Conservation (phyloP, 2,797 vertebrate genomes). For the Myiothlypis coronata region DNA sequence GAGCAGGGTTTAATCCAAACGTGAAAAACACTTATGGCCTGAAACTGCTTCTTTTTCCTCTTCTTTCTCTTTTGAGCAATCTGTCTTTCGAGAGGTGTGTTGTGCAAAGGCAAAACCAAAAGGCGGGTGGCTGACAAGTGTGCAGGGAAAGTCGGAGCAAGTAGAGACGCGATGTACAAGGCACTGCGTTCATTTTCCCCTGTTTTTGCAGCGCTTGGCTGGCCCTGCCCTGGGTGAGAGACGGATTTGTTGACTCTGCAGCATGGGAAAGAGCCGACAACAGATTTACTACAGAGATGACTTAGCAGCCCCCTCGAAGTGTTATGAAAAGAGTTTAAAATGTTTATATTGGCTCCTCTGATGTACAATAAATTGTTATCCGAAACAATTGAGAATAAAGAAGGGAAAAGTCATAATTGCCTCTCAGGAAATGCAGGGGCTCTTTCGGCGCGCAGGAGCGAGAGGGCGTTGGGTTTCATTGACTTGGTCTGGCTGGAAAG, state of each 20-base stretch:
- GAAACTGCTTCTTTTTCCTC: background rate
- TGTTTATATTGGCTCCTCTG: constrained; percentile 62
- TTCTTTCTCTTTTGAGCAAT: background rate
- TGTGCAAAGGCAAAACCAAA: background rate
- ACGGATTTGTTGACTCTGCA: constrained; percentile 62
- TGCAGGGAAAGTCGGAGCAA: background rate
- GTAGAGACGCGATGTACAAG: background rate
- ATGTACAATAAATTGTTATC: constrained; percentile 71
- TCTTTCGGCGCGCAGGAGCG: constrained; percentile 59
- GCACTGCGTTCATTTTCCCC: background rate
- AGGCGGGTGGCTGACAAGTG: background rate
- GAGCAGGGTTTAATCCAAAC: background rate
- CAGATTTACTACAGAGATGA: constrained; percentile 63
- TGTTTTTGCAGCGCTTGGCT: constrained; percentile 47
- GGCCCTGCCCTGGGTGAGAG: constrained; percentile 17
- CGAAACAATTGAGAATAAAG: constrained; percentile 71
- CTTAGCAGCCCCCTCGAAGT: constrained; percentile 58
- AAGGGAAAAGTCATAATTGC: constrained; percentile 68
- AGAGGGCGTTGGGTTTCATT: constrained; percentile 79
- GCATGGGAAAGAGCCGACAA: constrained; percentile 65
- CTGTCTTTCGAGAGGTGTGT: background rate
- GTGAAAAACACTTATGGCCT: background rate
- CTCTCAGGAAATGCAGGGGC: constrained; percentile 72
- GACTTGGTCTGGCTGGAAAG: constrained; percentile 77
- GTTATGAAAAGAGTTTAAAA: constrained; percentile 61